These are phyloP conservation scores for Neoascia interrupta DNA, from an alignment of 2,888 invertebrate genomes.

Conservation along the genomic window DNA sequence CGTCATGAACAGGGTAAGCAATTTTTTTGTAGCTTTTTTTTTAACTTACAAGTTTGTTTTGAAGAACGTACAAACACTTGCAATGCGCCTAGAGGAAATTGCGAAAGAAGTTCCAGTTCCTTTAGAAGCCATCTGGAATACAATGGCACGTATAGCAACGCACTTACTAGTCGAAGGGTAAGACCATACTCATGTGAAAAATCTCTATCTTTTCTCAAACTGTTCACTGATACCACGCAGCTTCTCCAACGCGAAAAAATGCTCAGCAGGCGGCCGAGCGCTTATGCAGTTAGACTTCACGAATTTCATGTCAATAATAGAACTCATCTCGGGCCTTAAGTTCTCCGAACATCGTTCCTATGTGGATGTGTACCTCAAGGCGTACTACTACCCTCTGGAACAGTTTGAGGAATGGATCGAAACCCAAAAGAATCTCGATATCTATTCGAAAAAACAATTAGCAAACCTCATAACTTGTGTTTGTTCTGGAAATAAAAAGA, in stretches of 20 bases:
- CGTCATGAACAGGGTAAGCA: conserved; percentile 83
- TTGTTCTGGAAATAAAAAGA: conserved; percentile 92
- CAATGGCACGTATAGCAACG: conserved; percentile 91
- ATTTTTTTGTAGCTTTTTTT: background rate
- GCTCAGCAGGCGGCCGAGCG: conserved; percentile 97
- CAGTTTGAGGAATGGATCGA: conserved; percentile 94
- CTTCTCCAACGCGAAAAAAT: conserved; percentile 94
- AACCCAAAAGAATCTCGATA: conserved; percentile 90
- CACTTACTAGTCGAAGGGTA: conserved; percentile 95
- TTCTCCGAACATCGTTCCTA: conserved; percentile 93
- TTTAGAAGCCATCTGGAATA: conserved; percentile 89
- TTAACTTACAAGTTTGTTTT: conserved; percentile 18
- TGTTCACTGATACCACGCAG: no score
- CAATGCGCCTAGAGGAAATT: conserved; percentile 88
- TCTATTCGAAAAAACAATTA: conserved; percentile 94
- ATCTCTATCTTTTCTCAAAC: conserved; percentile 26
- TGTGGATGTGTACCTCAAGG: conserved; percentile 97
- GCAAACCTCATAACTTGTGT: conserved; percentile 90
- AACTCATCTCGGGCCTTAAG: conserved; percentile 90
- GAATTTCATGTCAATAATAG: conserved; percentile 94
- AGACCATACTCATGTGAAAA: conserved; percentile 62
- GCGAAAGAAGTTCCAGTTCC: conserved; percentile 86
- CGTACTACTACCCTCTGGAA: conserved; percentile 94
- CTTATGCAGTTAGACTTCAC: conserved; percentile 99
- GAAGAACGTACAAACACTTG: conserved; percentile 84